Evolutionary conservation across 2,113 vertebrate species (phyloP), one percentile per base, ranked within the genome.

Genomic region (Aix galericulata): DNA sequence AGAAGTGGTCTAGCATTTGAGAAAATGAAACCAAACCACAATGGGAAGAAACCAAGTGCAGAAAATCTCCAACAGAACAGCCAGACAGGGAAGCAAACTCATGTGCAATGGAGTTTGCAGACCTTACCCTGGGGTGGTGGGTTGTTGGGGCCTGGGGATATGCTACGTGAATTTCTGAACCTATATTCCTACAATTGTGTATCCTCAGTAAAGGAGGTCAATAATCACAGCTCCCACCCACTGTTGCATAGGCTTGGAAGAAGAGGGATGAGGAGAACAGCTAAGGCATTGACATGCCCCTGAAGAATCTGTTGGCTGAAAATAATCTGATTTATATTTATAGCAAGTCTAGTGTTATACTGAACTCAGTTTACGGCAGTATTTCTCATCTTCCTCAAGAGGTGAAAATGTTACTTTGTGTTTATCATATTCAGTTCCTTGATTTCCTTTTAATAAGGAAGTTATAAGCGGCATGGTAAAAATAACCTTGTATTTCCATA

Each of bases 401-500:
- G 0, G 0, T 60, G 25, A 67, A 88, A 86, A 86, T 55, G 27
- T 80, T 75, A 10, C 52, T 78, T 71, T 63, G 18, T 71, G n/a
- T 46, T 64, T 20, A 59, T 55, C 32, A 42, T 26, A 76, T 72
- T 63, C 60, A 88, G 46, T 2, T 32, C 46, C 27, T 42, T 84
- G 46, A 58, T 38, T 73, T 71, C 31, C 56, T 72, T 64, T 84
- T 17, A 78, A 56, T 83, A 74, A 80, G 68, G 36, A 88, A 85
- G 32, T 21, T 83, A 74, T 31, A 62, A 90, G 7, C 55, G 55
- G 18, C 25, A 34, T 38, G 20, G 48, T 72, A 91, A 83, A 96
- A 96, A 93, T 88, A 86, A 64, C 56, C n/a, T 75, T 75, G 1
- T 64, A 71, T 81, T 81, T 93, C 68, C 53, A 56, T 40, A 92